A percentile compares a stretch with the other conserved stretches of the same genome.
Conservation (phyloP, 2,113 vertebrate genomes). For the Tachysurus fulvidraco region DNA sequence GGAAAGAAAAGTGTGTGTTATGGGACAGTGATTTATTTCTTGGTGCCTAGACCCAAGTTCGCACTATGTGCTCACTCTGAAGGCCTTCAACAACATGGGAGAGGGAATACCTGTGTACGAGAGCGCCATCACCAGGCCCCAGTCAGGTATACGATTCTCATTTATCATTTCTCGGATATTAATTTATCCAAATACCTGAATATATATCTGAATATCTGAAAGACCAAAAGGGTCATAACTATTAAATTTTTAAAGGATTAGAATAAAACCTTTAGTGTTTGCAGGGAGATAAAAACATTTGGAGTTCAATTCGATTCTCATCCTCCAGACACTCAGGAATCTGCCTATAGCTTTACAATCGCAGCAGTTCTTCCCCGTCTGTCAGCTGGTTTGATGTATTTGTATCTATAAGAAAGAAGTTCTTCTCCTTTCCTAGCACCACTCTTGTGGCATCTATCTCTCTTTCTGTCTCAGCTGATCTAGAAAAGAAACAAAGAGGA, state of each 20-base stretch:
- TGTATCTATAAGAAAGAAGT: neutral
- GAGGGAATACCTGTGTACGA: constrained; percentile 97
- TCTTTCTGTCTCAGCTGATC: neutral
- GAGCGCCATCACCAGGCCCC: constrained; percentile 91
- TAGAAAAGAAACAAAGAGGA: constrained; percentile 9
- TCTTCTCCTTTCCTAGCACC: neutral
- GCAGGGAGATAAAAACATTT: neutral
- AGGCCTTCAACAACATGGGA: constrained; percentile 94
- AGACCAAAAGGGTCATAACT: neutral
- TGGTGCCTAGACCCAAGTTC: constrained; percentile 85
- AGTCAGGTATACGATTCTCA: constrained; percentile 80
- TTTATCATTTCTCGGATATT: too few relatives aligned
- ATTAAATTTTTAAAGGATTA: neutral
- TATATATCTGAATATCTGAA: too few relatives aligned
- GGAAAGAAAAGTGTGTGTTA: constrained; percentile 52
- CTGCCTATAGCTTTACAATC: neutral
- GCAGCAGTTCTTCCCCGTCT: neutral
- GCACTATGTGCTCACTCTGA: constrained; percentile 96
- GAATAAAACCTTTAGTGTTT: neutral
- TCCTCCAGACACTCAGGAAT: neutral
- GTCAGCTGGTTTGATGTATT: constrained; percentile 18
- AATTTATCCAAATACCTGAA: too few relatives aligned
- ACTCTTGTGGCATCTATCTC: neutral
- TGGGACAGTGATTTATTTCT: constrained; percentile 54
- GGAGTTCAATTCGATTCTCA: neutral